These are phyloP conservation scores for Drosophila kanapiae DNA, from an alignment of 1,140 invertebrate species.

Conservation along the genomic window DNA sequence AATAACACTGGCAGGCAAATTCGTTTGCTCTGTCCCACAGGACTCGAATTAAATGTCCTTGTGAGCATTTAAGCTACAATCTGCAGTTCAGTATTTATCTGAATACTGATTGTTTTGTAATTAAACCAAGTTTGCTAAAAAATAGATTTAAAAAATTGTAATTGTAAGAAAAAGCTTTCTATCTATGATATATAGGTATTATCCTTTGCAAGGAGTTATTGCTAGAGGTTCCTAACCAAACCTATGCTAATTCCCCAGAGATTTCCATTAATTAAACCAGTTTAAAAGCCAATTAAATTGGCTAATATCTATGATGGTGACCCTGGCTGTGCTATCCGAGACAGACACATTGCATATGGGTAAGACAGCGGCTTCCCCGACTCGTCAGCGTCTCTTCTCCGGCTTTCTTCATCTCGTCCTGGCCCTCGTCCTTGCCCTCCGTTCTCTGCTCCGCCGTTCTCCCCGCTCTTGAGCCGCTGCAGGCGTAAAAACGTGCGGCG, in stretches of 20 bases:
- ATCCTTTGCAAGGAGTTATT: background rate
- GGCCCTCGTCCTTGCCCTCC: constrained; percentile 8
- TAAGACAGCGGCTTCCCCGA: constrained; percentile 37
- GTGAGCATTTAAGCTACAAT: background rate
- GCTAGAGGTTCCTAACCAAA: background rate
- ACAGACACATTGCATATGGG: constrained; percentile 64
- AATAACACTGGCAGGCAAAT: constrained; percentile 16
- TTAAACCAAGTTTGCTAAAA: background rate
- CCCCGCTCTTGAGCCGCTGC: constrained; percentile 53
- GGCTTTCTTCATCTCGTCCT: constrained; percentile 37
- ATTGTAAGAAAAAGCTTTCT: background rate
- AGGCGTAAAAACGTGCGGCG: constrained; percentile 82
- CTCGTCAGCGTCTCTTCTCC: constrained; percentile 34
- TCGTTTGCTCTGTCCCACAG: background rate
- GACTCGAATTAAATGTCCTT: background rate
- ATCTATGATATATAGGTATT: background rate
- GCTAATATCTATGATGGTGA: background rate
- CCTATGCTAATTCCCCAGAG: background rate
- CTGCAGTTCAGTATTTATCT: background rate
- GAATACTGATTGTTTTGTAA: background rate
- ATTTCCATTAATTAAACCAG: no score
- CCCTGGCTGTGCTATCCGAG: constrained; percentile 5
- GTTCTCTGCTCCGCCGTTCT: background rate
- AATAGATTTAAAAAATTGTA: background rate
- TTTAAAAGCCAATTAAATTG: background rate